Evolutionary conservation across 2,888 invertebrate genomes (phyloP).

Genomic region (Cynaeus angustus): DNA sequence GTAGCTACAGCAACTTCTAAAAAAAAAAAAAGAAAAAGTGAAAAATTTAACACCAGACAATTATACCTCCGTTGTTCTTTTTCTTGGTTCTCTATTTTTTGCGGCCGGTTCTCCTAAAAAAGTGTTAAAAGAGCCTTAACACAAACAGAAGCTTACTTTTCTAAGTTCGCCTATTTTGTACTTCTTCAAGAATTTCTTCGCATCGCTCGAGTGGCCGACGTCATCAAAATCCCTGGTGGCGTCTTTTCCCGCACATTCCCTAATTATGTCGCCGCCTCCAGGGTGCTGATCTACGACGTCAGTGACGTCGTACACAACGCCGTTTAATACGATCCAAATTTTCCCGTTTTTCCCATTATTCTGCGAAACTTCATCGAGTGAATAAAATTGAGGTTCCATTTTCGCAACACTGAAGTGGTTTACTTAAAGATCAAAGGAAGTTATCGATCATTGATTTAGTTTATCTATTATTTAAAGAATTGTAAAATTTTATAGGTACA

Average conservation of each 20-base stretch:
- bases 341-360: slow-evolving; percentile 75
- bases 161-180: slow-evolving; percentile 80
- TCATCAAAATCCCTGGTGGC: slow-evolving; percentile 79
- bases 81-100: slow-evolving; percentile 14
- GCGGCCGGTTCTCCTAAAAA: slow-evolving; percentile 31
- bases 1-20: too few species aligned
- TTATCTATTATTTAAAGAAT: too few species aligned
- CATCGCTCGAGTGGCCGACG: slow-evolving; percentile 81
- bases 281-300: slow-evolving; percentile 80
- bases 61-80: too few species aligned
- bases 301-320: slow-evolving; percentile 81
- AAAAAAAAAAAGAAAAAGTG: too few species aligned
- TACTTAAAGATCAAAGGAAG: too few species aligned
- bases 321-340: slow-evolving; percentile 79
- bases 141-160: too few species aligned
- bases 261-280: slow-evolving; percentile 77
- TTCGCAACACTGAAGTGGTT: neutral
- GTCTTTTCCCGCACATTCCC: slow-evolving; percentile 80
- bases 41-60: too few species aligned
- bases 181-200: slow-evolving; percentile 74
- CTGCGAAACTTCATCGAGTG: slow-evolving; percentile 74
- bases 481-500: too few species aligned
- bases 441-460: too few species aligned
- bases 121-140: too few species aligned
- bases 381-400: slow-evolving; percentile 52